These are phyloP conservation scores for Saguinus midas DNA, from an alignment of 2,113 vertebrate species.

Conservation along the genomic window DNA sequence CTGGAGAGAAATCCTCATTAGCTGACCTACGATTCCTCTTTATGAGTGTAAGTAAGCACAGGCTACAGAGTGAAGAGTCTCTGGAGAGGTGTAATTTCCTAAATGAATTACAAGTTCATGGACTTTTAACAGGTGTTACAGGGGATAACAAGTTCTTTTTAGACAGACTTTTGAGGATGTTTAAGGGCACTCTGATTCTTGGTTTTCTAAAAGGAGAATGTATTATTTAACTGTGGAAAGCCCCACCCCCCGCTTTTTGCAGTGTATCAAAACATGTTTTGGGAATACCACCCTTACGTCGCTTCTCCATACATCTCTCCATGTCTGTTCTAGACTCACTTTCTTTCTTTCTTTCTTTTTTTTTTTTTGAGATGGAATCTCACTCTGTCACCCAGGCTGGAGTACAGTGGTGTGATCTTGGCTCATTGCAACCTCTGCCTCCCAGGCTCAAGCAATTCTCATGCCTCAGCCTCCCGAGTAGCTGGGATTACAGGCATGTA, in stretches of 20 bases:
- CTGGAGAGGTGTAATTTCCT: neutral
- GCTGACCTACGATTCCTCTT: neutral
- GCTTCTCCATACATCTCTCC: neutral
- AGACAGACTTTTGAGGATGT: neutral
- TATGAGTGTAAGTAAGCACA: neutral
- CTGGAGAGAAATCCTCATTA: neutral
- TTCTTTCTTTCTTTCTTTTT: no score
- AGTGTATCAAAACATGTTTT: neutral
- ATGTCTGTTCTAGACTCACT: neutral
- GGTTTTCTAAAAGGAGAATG: neutral
- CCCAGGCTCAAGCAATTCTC: no score
- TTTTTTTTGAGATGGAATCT: no score
- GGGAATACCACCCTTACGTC: neutral
- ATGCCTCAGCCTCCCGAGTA: no score
- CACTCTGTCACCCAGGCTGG: no score
- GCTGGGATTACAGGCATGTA: no score
- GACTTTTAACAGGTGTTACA: neutral
- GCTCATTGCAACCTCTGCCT: no score
- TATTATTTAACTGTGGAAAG: neutral
- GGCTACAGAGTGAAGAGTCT: neutral
- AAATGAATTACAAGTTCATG: neutral
- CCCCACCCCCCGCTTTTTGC: rapidly evolving
- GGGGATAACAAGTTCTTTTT: neutral
- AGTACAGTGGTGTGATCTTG: no score
- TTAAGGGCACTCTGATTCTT: neutral